Base-by-base conservation (phyloP, 1,140 invertebrate species). In the Halyomorpha halys region DNA sequence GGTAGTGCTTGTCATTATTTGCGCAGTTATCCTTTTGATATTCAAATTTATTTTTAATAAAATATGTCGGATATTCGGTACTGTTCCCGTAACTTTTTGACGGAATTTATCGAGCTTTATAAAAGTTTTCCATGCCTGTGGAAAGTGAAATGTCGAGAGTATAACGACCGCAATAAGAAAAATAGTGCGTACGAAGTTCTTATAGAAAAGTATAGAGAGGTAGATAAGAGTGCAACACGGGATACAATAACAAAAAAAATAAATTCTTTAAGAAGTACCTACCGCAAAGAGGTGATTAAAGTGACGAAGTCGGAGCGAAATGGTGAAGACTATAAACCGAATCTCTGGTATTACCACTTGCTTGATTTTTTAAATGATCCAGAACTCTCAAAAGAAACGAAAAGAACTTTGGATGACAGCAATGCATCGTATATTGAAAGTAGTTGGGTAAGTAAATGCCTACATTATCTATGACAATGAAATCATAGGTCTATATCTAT, bases 141-240 rank as follows among this genome's bases (percentile, higher is more conserved):
- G 66, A 54, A 66, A 15, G 47, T 62, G 21, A 65, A 51, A 18
- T 51, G 16, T 45, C 39, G 45, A 30, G 66, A 67, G 25, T 67
- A 67, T 25, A 30, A 19, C 13, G 53, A 62, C 51, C 44, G 63
- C 19, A 25, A 45, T 30, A 60, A 66, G 27, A 65, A 67, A 47
- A 45, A 27, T 25, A 64, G 66, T 61, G 62, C 62, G 44, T 70
- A 70, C 56, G 56, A 65, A 23, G 39, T 63, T 39, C 44, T 68
- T 15, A 47, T 70, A 21, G 23, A 47, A 13, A 69, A 68, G 63
- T 68, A 61, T 49, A 54, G 45, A 63, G 51, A 69, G 49, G 30
- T 54, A 27, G 62, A 65, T 66, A 44, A 27, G 0, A 39, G n/a
- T 18, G 60, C 61, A 27, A 59, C 65, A 30, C 56, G 62, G 59